phyloP scores from a whole-genome alignment of 2,888 invertebrate genomes.

The Incurvaria masculella region DNA sequence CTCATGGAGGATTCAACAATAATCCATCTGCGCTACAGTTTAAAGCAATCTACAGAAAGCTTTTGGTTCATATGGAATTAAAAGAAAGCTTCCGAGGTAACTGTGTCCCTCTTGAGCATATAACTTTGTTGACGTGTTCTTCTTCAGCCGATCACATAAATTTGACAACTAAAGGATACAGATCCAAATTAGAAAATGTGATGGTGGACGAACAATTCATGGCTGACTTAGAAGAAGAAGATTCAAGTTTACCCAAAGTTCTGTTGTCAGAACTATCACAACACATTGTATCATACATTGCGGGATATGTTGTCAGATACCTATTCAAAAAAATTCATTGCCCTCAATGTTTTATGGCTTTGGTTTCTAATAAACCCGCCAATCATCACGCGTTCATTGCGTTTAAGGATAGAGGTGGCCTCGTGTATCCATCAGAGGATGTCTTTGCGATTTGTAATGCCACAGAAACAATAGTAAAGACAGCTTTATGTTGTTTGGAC shows the following conservation, averaged over 20 bases:
- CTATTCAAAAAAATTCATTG: constrained; percentile 8
- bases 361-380: neutral
- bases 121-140: constrained; percentile 9
- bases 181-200: neutral
- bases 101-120: constrained; percentile 9
- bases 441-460: constrained; percentile 14
- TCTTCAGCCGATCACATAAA: constrained; percentile 11
- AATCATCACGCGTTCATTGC: constrained; percentile 8
- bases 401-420: constrained; percentile 13
- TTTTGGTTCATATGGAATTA: constrained; percentile 11
- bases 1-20: constrained; percentile 14
- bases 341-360: neutral
- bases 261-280: constrained; percentile 1
- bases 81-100: constrained; percentile 8
- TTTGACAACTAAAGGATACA: neutral
- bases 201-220: neutral
- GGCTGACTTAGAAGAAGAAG: constrained; percentile 9
- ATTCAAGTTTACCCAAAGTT: constrained; percentile 4
- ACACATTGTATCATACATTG: neutral
- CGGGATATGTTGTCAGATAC: constrained; percentile 13
- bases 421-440: constrained; percentile 13
- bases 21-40: constrained; percentile 16
- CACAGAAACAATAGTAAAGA: constrained; percentile 2
- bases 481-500: neutral
- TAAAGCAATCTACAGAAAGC: constrained; percentile 15